These are phyloP conservation scores for Seriola quinqueradiata DNA, from an alignment of 2,113 vertebrate species.

Conservation along the genomic window DNA sequence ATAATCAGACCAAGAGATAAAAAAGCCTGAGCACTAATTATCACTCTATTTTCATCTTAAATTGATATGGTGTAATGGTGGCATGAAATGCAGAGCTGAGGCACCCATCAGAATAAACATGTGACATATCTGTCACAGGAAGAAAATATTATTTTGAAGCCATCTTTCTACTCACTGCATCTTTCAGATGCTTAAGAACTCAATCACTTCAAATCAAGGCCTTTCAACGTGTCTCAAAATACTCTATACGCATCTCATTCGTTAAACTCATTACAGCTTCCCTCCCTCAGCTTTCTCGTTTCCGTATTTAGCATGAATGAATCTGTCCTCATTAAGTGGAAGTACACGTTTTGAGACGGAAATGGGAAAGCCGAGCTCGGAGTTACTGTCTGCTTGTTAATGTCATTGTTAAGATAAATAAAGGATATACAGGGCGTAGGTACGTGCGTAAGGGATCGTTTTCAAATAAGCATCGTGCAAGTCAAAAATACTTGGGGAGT, in stretches of 20 bases:
- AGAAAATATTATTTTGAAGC: constrained; percentile 34
- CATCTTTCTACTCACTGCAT: constrained; percentile 51
- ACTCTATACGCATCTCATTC: constrained; percentile 75
- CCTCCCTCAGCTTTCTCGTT: constrained; percentile 31
- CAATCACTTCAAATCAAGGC: constrained; percentile 78
- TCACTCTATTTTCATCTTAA: constrained; percentile 42
- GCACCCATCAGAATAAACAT: constrained; percentile 36
- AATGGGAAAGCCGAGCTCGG: constrained; percentile 58
- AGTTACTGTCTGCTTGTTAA: constrained; percentile 31
- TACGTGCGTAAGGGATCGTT: not conserved
- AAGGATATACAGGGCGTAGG: not conserved
- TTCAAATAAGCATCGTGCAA: constrained; percentile 8
- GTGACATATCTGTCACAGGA: constrained; percentile 48
- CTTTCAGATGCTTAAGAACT: constrained; percentile 67
- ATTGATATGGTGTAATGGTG: constrained; percentile 15
- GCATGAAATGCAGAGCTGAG: constrained; percentile 15
- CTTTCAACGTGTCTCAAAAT: constrained; percentile 67
- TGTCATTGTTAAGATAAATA: constrained; percentile 29
- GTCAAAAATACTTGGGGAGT: not conserved
- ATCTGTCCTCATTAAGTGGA: constrained; percentile 73
- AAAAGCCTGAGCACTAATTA: constrained; percentile 25
- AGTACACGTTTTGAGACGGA: constrained; percentile 49
- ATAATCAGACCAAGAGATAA: constrained; percentile 14
- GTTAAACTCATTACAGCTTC: constrained; percentile 72
- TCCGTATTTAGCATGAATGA: constrained; percentile 75